Conservation (phyloP, 92 coral and sea anemone genomes). For the Actinernus sp. region DNA sequence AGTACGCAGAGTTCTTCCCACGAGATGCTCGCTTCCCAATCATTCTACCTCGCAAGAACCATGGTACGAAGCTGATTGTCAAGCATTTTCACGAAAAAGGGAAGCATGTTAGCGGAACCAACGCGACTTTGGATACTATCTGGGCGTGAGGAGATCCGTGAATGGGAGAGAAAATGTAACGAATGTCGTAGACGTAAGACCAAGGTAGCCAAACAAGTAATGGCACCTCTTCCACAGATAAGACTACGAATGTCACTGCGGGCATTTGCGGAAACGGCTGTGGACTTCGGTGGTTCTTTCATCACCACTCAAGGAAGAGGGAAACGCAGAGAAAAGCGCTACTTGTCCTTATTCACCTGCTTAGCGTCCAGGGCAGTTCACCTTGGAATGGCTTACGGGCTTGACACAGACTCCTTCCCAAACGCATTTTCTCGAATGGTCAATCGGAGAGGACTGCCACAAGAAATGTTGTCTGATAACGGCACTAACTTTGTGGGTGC, state of each 20-base stretch:
- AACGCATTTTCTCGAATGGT: conserved; percentile 42
- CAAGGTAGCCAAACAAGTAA: conserved; percentile 21
- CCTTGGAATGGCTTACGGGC: conserved; percentile 56
- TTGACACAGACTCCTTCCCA: conserved; percentile 43
- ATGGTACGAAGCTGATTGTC: conserved; percentile 49
- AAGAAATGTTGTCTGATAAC: conserved; percentile 51
- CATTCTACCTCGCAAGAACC: conserved; percentile 54
- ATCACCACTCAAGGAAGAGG: conserved; percentile 45
- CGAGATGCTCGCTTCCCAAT: conserved; percentile 45
- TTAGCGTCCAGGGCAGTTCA: conserved; percentile 25
- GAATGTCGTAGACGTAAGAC: conserved; percentile 21
- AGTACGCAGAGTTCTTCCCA: conserved; percentile 47
- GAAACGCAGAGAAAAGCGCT: conserved; percentile 31
- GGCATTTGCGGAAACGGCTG: conserved; percentile 31
- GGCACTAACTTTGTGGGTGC: conserved; percentile 65
- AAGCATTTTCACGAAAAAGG: conserved; percentile 54
- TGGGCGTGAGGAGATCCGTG: conserved; percentile 65
- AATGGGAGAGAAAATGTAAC: conserved; percentile 51
- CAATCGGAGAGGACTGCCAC: conserved; percentile 51
- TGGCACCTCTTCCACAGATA: conserved; percentile 39
- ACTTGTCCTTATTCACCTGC: conserved; percentile 37
- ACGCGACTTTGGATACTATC: conserved; percentile 50
- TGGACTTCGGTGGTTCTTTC: conserved; percentile 52
- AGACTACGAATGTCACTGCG: conserved; percentile 38
- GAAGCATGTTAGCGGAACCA: conserved; percentile 68